A percentile compares a stretch with the other conserved stretches of the same genome.
These are phyloP conservation scores for Pholis gunnellus DNA, from an alignment of 2,113 vertebrate genomes.

Conservation along the genomic window DNA sequence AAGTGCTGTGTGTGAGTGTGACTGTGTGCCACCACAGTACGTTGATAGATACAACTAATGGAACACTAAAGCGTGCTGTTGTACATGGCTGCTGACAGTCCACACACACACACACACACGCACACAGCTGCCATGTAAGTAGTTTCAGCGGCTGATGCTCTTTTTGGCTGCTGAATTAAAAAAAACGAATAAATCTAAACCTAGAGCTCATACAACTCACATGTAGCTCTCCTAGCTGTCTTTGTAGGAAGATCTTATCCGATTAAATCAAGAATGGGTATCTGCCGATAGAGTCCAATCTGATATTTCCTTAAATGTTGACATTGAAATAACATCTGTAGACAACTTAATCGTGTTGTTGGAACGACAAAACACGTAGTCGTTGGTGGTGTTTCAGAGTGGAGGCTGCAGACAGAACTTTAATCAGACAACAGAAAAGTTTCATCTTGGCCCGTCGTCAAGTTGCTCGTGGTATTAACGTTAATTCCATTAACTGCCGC, in stretches of 20 bases:
- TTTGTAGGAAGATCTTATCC: neutral
- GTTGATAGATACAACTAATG: slow-evolving; percentile 74
- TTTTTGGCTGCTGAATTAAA: slow-evolving; percentile 24
- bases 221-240: neutral
- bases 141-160: slow-evolving; percentile 16
- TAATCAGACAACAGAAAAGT: neutral
- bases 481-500: slow-evolving; percentile 6
- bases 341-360: neutral
- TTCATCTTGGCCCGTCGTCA: neutral
- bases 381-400: neutral
- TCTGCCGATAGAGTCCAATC: neutral
- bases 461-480: neutral
- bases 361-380: neutral
- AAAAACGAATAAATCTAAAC: slow-evolving; percentile 14
- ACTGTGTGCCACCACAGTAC: slow-evolving; percentile 32
- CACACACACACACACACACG: slow-evolving; percentile 21
- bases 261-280: slow-evolving; percentile 1
- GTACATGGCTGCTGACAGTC: slow-evolving; percentile 43
- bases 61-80: slow-evolving; percentile 65
- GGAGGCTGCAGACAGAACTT: neutral
- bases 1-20: slow-evolving; percentile 30
- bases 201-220: neutral
- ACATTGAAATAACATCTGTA: neutral
- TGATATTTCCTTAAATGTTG: neutral
- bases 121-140: neutral